phyloP scores from a whole-genome alignment of 2,113 vertebrate species.

The Cyphomyrus plagiostoma region DNA sequence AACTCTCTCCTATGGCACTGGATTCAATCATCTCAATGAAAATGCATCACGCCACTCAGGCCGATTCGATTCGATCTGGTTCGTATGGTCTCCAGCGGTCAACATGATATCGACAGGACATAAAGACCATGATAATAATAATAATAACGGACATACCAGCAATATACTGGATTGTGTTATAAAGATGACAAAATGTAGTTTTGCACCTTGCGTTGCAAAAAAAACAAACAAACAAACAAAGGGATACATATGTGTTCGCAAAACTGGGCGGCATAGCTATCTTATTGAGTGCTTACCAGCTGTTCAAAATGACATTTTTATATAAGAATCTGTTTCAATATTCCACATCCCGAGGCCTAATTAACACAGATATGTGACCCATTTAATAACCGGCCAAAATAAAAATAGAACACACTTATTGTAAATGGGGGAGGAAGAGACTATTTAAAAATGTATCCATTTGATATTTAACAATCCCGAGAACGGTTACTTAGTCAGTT shows the following conservation, averaged over 20 bases:
- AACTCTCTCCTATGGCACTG: neutral
- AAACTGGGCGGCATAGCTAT: neutral
- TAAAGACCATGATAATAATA: neutral
- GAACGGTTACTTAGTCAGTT: neutral
- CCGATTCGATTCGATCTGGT: neutral
- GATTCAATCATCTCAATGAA: neutral
- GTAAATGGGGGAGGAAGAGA: neutral
- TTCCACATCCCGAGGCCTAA: neutral
- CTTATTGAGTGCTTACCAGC: neutral
- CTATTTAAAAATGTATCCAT: neutral
- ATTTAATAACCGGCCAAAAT: constrained; percentile 5
- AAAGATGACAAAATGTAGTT: neutral
- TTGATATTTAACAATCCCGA: neutral
- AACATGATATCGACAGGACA: neutral
- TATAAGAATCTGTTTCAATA: neutral
- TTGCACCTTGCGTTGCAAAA: neutral
- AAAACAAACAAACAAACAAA: neutral
- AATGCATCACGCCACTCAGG: neutral
- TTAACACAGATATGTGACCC: constrained; percentile 4
- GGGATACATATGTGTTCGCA: neutral
- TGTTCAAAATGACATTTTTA: neutral
- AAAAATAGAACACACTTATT: constrained; percentile 3
- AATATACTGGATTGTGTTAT: neutral
- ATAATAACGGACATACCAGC: neutral
- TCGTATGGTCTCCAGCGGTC: neutral